Base-by-base conservation (phyloP, 1,140 invertebrate genomes). In the Harlomillsia oculata region DNA sequence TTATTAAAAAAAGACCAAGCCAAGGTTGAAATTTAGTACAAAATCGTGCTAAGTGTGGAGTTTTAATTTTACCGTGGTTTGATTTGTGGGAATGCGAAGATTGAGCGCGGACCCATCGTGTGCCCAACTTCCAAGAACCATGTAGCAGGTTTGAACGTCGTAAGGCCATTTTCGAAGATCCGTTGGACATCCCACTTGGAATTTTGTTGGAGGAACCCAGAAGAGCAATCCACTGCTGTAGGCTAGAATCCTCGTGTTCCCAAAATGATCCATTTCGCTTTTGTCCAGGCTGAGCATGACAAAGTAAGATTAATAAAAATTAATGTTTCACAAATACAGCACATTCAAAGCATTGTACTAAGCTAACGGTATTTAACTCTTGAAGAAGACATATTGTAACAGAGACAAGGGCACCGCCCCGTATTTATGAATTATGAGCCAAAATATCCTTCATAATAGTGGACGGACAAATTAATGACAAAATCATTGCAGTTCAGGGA, bases 261-360 rank as follows among this genome's bases (percentile, higher is more conserved):
- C 53, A 39, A 65, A 65, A 59, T 65, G 64, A 21, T 65, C 64
- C 51, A 65, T 59, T 29, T 65, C 64, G 41, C 64, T 65, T 30
- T 59, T 48, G 18, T 62, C 60, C 16, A 56, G 37, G 37, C 63
- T 65, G 23, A 6, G 23, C 11, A 34, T 16, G 18, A n/a, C 4
- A 6, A 41, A 28, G 16, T n/a, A 53, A 41, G n/a, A 53, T 16
- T 20, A 43, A 41, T 11, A 46, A 46, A 18, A 20, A 6, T 32
- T 49, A 9, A 32, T 13, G 26, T 11, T 49, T 34, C 34, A 18
- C 5, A 49, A 39, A 51, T 13, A 49, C 25, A 49, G 13, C n/a
- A 9, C 13, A 8, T 34, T 8, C 32, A n/a, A n/a, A 8, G 32
- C 32, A 9, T 34, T 34, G 8, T n/a, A 8, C 32, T n/a, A 34